Evolutionary conservation across 2,797 vertebrate species (phyloP), one percentile per base, ranked within the genome.

Genomic region (Onychomys arenicola): DNA sequence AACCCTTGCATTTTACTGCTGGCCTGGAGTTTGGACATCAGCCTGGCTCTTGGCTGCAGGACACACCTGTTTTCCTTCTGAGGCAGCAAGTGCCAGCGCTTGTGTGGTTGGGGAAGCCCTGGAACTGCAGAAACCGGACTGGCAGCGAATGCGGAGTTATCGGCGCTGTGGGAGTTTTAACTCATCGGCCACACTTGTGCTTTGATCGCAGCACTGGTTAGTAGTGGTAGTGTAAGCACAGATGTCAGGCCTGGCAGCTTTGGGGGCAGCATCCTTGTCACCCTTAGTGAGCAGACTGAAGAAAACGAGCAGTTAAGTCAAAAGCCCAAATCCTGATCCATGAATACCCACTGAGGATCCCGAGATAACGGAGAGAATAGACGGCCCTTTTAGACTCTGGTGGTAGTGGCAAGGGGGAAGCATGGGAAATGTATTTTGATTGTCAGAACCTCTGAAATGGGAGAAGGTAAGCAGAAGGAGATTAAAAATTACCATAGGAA

Each of bases 21-120:
- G 89, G 78, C 55, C 55, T 61, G 65, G 23, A 29, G 76, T 84
- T n/a, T 46, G 81, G 40, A 97, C 55, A 8, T 82, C 19, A 46
- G 43, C 13, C 87, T 93, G 61, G 27, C 57, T 52, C 1, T 88
- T 40, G 65, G 16, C 88, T 71, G 55, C 1, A 59, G 25, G 46
- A 59, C 43, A 19, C 10, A 55, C 14, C 37, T 34, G 61, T 29
- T 43, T 3, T 52, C 49, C 43, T 37, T 19, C 6, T 1, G 55
- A 87, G 27, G 11, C 52, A 43, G 23, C 5, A 27, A 65, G 43
- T 65, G 17, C 65, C 43, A 37, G 65, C 14, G 21, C 25, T 6
- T 40, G n/a, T 9, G 57, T 37, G 27, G 29, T 1, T 32, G 29
- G 65, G 4, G 52, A 17, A 32, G 57, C 29, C 23, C 1, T 2